phyloP scores from a whole-genome alignment of 1,140 invertebrate genomes.

The Muscidifurax raptorellus region DNA sequence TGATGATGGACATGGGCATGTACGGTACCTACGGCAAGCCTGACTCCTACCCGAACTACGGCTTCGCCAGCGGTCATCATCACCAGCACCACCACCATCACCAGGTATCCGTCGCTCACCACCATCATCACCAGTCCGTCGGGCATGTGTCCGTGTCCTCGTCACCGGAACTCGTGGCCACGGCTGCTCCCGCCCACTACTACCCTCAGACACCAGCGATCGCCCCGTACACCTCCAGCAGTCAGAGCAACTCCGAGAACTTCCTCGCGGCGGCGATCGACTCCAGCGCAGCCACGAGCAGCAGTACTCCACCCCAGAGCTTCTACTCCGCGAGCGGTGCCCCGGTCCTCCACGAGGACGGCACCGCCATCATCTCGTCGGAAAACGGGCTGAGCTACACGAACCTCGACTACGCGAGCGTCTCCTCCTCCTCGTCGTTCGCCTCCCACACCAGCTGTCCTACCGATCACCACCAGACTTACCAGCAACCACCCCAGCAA shows the following conservation, averaged over 20 bases:
- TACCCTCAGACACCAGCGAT: slow-evolving; percentile 68
- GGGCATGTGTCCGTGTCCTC: slow-evolving; percentile 66
- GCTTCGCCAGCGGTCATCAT: slow-evolving; percentile 65
- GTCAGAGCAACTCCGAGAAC: slow-evolving; percentile 57
- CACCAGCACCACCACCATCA: slow-evolving; percentile 54
- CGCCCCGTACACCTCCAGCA: slow-evolving; percentile 62
- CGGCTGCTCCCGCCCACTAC: slow-evolving; percentile 63
- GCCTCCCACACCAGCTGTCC: slow-evolving; percentile 52
- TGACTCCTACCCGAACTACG: slow-evolving; percentile 75
- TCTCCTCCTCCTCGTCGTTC: slow-evolving; percentile 66
- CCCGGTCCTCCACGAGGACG: slow-evolving; percentile 72
- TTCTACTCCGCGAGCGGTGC: slow-evolving; percentile 68
- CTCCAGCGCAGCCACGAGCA: slow-evolving; percentile 52
- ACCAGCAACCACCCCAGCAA: slow-evolving; percentile 52
- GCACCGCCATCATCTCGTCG: slow-evolving; percentile 84
- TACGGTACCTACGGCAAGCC: slow-evolving; percentile 79
- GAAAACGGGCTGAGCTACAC: slow-evolving; percentile 92
- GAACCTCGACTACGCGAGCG: slow-evolving; percentile 85
- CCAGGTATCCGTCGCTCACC: slow-evolving; percentile 59
- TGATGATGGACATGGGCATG: slow-evolving; percentile 85
- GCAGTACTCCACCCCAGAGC: slow-evolving; percentile 56
- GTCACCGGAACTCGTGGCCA: slow-evolving; percentile 61
- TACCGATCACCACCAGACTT: slow-evolving; percentile 29
- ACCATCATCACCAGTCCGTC: slow-evolving; percentile 59
- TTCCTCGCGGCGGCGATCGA: slow-evolving; percentile 63